These are phyloP conservation scores for Centrocercus urophasianus DNA, from an alignment of 2,113 vertebrate species.

Conservation along the genomic window DNA sequence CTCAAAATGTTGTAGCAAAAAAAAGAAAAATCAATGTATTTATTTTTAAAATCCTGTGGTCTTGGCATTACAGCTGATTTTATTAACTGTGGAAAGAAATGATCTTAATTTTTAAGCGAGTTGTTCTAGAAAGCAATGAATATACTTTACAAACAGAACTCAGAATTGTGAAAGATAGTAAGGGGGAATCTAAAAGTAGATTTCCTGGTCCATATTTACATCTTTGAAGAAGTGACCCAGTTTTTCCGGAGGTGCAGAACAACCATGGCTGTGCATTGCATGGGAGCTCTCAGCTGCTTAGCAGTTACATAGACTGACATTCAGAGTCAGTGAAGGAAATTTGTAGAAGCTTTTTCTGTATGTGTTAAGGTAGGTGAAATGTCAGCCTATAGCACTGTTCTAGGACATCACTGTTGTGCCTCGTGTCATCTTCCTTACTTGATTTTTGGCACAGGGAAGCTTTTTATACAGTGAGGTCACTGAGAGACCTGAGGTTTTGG, in stretches of 20 bases:
- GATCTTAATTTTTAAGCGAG: not conserved
- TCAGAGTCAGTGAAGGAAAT: not conserved
- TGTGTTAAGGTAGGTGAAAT: not conserved
- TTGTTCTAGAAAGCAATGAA: not conserved
- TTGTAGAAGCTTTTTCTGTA: not conserved
- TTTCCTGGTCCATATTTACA: not conserved
- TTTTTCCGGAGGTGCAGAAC: slow-evolving; percentile 3
- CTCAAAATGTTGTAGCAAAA: not conserved
- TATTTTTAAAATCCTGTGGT: not conserved
- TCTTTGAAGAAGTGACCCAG: not conserved
- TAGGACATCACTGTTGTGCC: not conserved
- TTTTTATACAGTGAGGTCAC: not conserved
- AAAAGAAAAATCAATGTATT: not conserved
- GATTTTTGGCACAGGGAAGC: not conserved
- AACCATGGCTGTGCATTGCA: not conserved
- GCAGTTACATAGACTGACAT: rapidly evolving
- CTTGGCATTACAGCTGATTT: not conserved
- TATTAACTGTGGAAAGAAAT: not conserved
- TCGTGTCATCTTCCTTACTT: not conserved
- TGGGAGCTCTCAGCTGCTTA: not conserved
- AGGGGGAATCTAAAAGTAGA: not conserved
- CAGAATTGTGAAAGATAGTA: not conserved
- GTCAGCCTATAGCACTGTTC: not conserved
- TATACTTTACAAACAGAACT: not conserved
- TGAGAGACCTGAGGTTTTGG: not conserved